A percentile compares a stretch with the other conserved stretches of the same genome.
phyloP scores from a whole-genome alignment of 2,797 vertebrate species.

The Sebastes paucispinis region DNA sequence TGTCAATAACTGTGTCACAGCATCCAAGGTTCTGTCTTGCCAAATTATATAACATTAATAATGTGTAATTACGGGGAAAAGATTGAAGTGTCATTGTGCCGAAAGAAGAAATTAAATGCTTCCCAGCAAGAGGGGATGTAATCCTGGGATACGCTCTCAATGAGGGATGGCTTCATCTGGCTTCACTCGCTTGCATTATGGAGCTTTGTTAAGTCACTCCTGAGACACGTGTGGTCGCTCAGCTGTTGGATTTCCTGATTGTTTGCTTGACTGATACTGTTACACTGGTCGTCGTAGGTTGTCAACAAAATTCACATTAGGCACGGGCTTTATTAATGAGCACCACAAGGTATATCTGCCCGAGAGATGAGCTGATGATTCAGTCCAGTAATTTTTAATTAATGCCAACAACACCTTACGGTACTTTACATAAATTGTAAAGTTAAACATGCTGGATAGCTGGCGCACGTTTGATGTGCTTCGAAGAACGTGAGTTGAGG shows the following conservation, averaged over 20 bases:
- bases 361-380: constrained; percentile 52
- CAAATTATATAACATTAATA: constrained; percentile 80
- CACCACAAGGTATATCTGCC: constrained; percentile 15
- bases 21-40: constrained; percentile 68
- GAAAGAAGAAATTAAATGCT: constrained; percentile 77
- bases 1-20: constrained; percentile 76
- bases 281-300: constrained; percentile 27
- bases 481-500: not conserved
- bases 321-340: constrained; percentile 33
- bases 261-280: constrained; percentile 46
- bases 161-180: constrained; percentile 49
- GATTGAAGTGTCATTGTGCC: constrained; percentile 75
- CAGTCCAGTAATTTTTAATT: constrained; percentile 60
- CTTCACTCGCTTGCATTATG: constrained; percentile 34
- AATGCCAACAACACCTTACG: constrained; percentile 49
- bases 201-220: constrained; percentile 31
- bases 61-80: constrained; percentile 77
- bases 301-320: constrained; percentile 39
- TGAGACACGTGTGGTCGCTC: constrained; percentile 30
- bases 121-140: constrained; percentile 53
- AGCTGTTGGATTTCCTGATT: constrained; percentile 32
- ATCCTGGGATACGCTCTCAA: constrained; percentile 40
- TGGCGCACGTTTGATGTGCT: not conserved
- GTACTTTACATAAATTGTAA: constrained; percentile 15
- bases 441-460: not conserved